Evolutionary conservation across 2,797 vertebrate genomes (phyloP).

Genomic region (Gorsachius magnificus): DNA sequence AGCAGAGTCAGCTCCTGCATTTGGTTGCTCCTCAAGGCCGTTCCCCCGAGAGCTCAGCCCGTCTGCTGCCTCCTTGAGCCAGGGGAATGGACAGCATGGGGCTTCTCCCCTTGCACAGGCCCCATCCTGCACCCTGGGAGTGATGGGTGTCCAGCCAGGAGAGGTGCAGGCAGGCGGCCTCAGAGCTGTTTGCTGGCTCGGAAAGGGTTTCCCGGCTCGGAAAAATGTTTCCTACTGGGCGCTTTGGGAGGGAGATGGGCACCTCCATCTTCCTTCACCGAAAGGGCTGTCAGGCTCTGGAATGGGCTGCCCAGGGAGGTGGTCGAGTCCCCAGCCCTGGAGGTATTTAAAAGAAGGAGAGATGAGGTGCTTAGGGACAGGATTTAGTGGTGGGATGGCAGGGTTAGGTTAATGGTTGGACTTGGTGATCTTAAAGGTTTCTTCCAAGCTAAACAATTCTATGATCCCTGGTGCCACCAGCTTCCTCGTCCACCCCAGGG

Average conservation of each 20-base stretch:
- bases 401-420: too few species aligned
- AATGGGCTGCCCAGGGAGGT: too few species aligned
- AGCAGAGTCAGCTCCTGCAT: fast-evolving
- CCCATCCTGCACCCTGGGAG: not conserved
- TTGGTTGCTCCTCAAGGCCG: fast-evolving
- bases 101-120: not conserved
- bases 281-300: too few species aligned
- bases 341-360: too few species aligned
- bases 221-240: not conserved
- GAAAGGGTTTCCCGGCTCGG: not conserved
- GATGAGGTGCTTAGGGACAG: too few species aligned
- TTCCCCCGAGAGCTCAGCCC: not conserved
- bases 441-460: too few species aligned
- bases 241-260: fast-evolving
- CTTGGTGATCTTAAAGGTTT: too few species aligned
- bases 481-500: too few species aligned
- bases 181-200: not conserved
- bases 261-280: not conserved
- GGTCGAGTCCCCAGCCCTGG: too few species aligned
- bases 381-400: too few species aligned
- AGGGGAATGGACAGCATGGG: not conserved
- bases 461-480: not conserved
- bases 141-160: not conserved
- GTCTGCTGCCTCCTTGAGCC: not conserved
- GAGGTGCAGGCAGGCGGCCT: fast-evolving